phyloP scores from a whole-genome alignment of 2,888 invertebrate species.

The Erebia aethiops region DNA sequence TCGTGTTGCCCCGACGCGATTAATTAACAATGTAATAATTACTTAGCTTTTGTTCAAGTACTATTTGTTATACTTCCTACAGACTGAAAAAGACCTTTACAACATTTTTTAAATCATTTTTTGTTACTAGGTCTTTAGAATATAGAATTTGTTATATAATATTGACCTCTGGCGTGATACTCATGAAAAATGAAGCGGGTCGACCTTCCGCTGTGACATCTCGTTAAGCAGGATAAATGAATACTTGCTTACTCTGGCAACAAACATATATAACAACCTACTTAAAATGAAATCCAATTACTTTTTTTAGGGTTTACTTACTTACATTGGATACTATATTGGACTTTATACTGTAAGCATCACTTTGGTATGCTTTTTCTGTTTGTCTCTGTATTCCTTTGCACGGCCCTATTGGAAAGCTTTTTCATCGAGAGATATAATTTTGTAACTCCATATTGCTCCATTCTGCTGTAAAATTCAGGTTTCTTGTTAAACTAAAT shows the following conservation, averaged over 20 bases:
- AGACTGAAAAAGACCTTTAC: not conserved
- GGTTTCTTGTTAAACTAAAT: too few species aligned
- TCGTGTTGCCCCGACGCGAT: too few species aligned
- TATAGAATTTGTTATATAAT: conserved; percentile 2
- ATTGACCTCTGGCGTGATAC: conserved; percentile 18
- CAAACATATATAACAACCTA: conserved; percentile 12
- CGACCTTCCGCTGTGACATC: conserved; percentile 25
- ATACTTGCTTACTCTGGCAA: conserved; percentile 14
- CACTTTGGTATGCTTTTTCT: too few species aligned
- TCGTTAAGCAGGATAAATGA: conserved; percentile 33
- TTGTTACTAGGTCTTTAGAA: not conserved
- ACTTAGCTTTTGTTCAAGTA: too few species aligned
- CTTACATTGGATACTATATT: not conserved
- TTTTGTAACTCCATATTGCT: too few species aligned
- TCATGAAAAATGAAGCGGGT: conserved; percentile 29
- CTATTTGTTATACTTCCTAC: not conserved
- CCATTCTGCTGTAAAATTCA: too few species aligned
- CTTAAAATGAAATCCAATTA: conserved; percentile 17
- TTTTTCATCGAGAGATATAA: too few species aligned
- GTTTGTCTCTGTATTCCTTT: too few species aligned
- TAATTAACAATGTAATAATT: too few species aligned
- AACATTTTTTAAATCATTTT: not conserved
- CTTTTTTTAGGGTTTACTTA: conserved; percentile 2
- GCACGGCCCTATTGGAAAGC: too few species aligned
- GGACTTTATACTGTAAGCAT: too few species aligned